Conservation (phyloP, 2,113 vertebrate species). For the Pagrus major region DNA sequence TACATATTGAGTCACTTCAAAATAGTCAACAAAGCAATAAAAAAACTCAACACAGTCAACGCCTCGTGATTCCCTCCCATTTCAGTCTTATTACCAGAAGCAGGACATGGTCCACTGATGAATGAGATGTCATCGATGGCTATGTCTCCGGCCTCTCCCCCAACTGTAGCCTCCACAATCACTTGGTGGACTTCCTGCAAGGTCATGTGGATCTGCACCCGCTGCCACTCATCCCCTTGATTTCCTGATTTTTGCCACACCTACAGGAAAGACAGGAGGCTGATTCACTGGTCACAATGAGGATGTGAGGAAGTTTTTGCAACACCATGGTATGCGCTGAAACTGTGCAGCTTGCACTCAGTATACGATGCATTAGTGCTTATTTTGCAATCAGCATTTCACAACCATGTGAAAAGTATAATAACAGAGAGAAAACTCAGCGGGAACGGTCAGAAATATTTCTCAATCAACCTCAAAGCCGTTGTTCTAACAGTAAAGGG, state of each 20-base stretch:
- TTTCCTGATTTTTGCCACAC: constrained; percentile 82
- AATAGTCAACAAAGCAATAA: not conserved
- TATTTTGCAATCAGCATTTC: constrained; percentile 74
- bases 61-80: not conserved
- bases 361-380: constrained; percentile 39
- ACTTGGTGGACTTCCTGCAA: constrained; percentile 77
- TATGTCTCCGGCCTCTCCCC: constrained; percentile 81
- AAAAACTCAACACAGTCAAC: not conserved
- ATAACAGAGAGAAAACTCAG: constrained; percentile 23
- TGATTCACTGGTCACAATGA: constrained; percentile 73
- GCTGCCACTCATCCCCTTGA: constrained; percentile 79
- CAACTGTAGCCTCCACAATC: constrained; percentile 80
- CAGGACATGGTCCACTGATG: constrained; percentile 67
- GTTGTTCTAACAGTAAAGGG: constrained; percentile 40
- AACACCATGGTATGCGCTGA: constrained; percentile 47
- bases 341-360: constrained; percentile 56
- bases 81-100: constrained; percentile 71
- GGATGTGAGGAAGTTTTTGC: constrained; percentile 78
- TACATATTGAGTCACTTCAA: not conserved
- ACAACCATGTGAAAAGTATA: constrained; percentile 64
- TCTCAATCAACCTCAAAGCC: constrained; percentile 49
- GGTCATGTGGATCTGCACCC: constrained; percentile 75
- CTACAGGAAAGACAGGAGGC: constrained; percentile 75
- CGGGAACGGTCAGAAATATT: constrained; percentile 54
- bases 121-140: constrained; percentile 82